Conservation (phyloP, 2,113 vertebrate species). For the Sceloporus undulatus region DNA sequence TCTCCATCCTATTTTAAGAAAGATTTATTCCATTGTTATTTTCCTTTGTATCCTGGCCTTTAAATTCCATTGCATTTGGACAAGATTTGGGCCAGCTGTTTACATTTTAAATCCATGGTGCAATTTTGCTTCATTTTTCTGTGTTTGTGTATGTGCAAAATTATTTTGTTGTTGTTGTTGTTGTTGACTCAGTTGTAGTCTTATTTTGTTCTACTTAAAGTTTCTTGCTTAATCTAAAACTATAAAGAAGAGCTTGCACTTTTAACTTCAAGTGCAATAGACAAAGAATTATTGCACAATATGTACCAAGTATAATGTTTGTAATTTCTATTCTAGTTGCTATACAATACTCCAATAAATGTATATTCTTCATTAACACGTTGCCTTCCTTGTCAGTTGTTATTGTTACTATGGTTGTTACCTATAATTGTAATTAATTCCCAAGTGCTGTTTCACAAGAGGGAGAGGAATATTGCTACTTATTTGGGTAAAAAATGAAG, state of each 20-base stretch:
- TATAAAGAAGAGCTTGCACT: slow-evolving; percentile 11
- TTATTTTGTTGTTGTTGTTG: background rate
- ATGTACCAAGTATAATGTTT: slow-evolving; percentile 12
- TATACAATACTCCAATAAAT: slow-evolving; percentile 27
- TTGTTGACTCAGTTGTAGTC: background rate
- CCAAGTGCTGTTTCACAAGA: background rate
- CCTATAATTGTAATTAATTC: background rate
- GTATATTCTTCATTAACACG: slow-evolving; percentile 14
- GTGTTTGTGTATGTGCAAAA: background rate
- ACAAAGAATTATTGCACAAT: background rate
- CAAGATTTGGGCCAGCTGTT: background rate
- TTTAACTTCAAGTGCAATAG: slow-evolving; percentile 8
- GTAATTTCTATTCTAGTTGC: background rate
- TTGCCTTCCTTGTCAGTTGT: background rate
- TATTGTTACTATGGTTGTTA: background rate
- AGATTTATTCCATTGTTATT: background rate
- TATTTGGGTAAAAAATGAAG: background rate
- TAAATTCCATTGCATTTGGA: background rate
- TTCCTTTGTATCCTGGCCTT: background rate
- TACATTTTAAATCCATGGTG: slow-evolving; percentile 11
- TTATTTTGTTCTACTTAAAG: background rate
- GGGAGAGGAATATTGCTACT: too few species aligned
- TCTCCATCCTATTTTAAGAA: background rate
- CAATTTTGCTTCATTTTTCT: slow-evolving; percentile 3
- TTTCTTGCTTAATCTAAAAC: background rate